These are phyloP conservation scores for Cynoglossus semilaevis DNA, from an alignment of 2,113 vertebrate species.

Conservation along the genomic window DNA sequence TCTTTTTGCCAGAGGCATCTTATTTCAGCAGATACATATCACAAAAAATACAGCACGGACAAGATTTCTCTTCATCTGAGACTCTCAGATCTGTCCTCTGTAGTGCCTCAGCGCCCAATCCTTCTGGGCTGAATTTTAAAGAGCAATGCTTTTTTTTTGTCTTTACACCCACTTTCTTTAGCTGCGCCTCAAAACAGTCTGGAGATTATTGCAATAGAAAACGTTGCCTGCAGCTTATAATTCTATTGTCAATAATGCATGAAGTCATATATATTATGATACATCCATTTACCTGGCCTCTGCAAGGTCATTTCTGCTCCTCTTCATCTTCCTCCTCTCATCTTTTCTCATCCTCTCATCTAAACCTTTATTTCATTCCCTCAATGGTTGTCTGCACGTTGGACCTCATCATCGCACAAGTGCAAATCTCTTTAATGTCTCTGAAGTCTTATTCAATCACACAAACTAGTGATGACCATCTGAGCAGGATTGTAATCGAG, in stretches of 20 bases:
- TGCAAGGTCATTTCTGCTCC: slow-evolving; percentile 41
- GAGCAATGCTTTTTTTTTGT: slow-evolving; percentile 25
- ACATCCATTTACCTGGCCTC: slow-evolving; percentile 42
- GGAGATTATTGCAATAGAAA: slow-evolving; percentile 44
- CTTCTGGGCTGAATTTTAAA: slow-evolving; percentile 41
- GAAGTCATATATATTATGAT: slow-evolving; percentile 56
- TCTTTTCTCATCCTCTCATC: slow-evolving; percentile 20
- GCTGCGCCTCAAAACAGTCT: slow-evolving; percentile 41
- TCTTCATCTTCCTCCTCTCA: slow-evolving; percentile 16
- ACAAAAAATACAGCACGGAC: slow-evolving; percentile 16
- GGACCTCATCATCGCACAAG: slow-evolving; percentile 30
- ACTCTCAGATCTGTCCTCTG: slow-evolving; percentile 15
- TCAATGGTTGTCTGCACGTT: slow-evolving; percentile 25
- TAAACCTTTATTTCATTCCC: slow-evolving; percentile 28
- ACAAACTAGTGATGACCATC: slow-evolving; percentile 64
- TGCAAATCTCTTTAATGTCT: slow-evolving; percentile 20
- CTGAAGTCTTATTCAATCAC: slow-evolving; percentile 27
- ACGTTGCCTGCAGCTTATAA: slow-evolving; percentile 51
- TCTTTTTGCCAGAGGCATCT: not conserved
- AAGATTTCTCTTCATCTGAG: slow-evolving; percentile 27
- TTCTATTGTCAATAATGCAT: slow-evolving; percentile 67
- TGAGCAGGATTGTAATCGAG: slow-evolving; percentile 38
- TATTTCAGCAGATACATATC: slow-evolving; percentile 29
- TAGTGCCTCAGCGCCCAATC: slow-evolving; percentile 20
- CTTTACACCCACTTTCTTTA: slow-evolving; percentile 18